These are phyloP conservation scores for Syrrhaptes paradoxus DNA, from an alignment of 2,113 vertebrate genomes.

Conservation along the genomic window DNA sequence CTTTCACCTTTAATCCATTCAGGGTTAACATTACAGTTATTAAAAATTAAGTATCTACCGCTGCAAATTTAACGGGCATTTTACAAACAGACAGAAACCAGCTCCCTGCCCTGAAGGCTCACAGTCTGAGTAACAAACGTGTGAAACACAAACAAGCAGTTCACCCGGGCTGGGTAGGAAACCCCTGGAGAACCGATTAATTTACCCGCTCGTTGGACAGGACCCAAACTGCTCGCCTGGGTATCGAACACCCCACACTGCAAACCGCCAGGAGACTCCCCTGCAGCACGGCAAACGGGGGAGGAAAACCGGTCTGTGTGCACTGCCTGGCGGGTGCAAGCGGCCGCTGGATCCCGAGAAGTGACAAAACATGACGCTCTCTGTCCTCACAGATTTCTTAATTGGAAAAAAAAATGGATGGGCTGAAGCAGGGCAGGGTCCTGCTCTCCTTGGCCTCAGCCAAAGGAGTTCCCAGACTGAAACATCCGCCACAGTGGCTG, in stretches of 20 bases:
- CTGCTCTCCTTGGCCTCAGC: no score
- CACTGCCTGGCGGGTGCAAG: no score
- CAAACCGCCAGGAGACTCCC: not conserved
- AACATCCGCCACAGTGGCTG: not conserved
- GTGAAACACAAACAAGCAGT: not conserved
- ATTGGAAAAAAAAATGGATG: not conserved
- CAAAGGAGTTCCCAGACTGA: not conserved
- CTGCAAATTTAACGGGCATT: not conserved
- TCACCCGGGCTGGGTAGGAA: not conserved
- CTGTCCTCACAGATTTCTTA: not conserved
- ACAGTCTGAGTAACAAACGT: not conserved
- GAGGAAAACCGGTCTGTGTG: rapidly evolving
- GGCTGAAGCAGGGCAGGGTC: no score
- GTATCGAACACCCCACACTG: not conserved
- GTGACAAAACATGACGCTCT: not conserved
- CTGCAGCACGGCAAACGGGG: not conserved
- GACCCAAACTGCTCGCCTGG: no score
- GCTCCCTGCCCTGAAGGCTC: not conserved
- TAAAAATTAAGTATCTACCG: not conserved
- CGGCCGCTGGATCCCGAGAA: not conserved
- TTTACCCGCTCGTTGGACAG: not conserved
- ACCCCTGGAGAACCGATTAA: not conserved
- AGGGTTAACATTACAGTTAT: not conserved
- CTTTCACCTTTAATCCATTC: not conserved
- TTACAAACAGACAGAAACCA: not conserved